Percentiles rank a stretch among this genome's conserved stretches.
These are phyloP conservation scores for Serripes groenlandicus DNA, from an alignment of 2,888 invertebrate genomes.

Conservation along the genomic window DNA sequence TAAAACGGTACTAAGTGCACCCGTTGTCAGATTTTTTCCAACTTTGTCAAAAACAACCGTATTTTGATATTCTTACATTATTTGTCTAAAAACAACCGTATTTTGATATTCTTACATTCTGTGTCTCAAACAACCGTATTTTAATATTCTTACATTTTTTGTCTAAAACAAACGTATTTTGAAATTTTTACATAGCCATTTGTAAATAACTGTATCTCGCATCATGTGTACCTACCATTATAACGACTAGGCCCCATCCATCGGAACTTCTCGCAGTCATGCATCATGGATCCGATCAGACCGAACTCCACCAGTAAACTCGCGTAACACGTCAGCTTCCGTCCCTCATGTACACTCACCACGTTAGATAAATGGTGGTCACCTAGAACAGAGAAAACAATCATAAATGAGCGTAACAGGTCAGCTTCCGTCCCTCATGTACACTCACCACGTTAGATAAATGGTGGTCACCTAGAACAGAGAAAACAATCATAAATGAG, in stretches of 20 bases:
- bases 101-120: too few relatives aligned
- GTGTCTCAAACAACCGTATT: too few relatives aligned
- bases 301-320: conserved; percentile 79
- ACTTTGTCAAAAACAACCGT: too few relatives aligned
- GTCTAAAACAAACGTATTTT: too few relatives aligned
- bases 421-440: conserved; percentile 74
- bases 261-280: conserved; percentile 78
- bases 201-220: too few relatives aligned
- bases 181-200: too few relatives aligned
- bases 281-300: conserved; percentile 80
- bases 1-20: too few relatives aligned
- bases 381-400: conserved; percentile 50
- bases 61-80: too few relatives aligned
- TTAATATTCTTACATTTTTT: too few relatives aligned
- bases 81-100: too few relatives aligned
- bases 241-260: conserved; percentile 80
- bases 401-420: conserved; percentile 63
- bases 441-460: conserved; percentile 76
- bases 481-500: neutral
- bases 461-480: conserved; percentile 67
- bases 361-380: conserved; percentile 73
- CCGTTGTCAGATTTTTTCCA: too few relatives aligned
- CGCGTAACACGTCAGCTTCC: conserved; percentile 71
- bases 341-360: conserved; percentile 77
- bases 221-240: conserved; percentile 74